Conservation (phyloP, 2,113 vertebrate genomes). For the Leucoraja erinaceus region DNA sequence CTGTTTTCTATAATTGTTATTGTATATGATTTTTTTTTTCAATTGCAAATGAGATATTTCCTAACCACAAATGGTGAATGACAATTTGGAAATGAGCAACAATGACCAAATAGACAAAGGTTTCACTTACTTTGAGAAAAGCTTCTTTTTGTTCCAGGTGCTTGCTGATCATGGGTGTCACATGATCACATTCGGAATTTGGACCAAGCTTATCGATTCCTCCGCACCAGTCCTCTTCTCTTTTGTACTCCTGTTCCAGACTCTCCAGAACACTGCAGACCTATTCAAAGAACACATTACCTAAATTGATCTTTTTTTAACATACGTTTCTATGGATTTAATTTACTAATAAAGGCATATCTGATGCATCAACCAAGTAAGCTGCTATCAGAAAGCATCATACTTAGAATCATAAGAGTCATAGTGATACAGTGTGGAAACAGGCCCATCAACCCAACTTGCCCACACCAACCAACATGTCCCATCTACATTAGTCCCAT, state of each 20-base stretch:
- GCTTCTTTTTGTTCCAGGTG: slow-evolving; percentile 97
- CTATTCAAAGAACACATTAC: slow-evolving; percentile 50
- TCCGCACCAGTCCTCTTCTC: slow-evolving; percentile 97
- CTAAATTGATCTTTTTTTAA: not conserved
- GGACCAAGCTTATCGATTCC: slow-evolving; percentile 94
- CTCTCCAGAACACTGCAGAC: slow-evolving; percentile 96
- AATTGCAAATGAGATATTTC: not conserved
- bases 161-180: slow-evolving; percentile 96
- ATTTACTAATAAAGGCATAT: no score
- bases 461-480: no score
- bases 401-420: no score
- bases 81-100: not conserved
- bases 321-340: not conserved
- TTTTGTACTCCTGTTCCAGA: slow-evolving; percentile 94
- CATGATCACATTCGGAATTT: slow-evolving; percentile 91
- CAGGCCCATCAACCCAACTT: no score
- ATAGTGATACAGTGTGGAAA: no score
- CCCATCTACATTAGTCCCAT: no score
- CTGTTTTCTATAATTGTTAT: not conserved
- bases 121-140: slow-evolving; percentile 76
- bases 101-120: not conserved
- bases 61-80: not conserved
- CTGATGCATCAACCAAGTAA: no score
- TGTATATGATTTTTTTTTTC: not conserved
- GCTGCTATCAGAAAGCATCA: no score